Evolutionary conservation across 1,140 invertebrate species (phyloP), one percentile per base, ranked within the genome.

Genomic region (Caenorhabditis tropicalis): DNA sequence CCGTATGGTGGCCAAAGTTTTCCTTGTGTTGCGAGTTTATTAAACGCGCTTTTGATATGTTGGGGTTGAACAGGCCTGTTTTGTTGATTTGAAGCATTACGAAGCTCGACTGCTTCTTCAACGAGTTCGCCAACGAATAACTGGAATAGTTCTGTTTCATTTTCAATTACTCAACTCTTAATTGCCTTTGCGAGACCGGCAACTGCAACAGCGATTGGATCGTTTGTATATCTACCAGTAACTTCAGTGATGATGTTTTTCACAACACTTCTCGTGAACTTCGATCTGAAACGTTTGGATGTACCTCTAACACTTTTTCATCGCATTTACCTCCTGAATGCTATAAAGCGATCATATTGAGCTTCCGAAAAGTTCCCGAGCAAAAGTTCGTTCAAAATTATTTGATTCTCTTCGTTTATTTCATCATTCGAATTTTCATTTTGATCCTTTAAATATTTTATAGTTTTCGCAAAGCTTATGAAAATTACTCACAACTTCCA

Each of bases 61-160:
- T 85, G 60, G 7, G 84, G 84, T 48, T 85, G 85, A 21, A 85
- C 24, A 5, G 84, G 84, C 19, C 51, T 56, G 24, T 29, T 46
- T 27, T 21, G n/a, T 21, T 85, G 81, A 19, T 79, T 56, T 39
- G 36, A 43, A 5, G n/a, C 29, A 27, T 82, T 33, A n/a, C 83
- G 84, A 2, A 85, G 3, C 24, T 85, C 84, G 46, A 85, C 36
- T 6, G 84, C 84, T 53, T 85, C 79, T 56, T 85, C 84, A 6
- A 85, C 84, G 9, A 85, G 16, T 39, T 85, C 84, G 24, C 84
- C 84, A 29, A 70, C 60, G 31, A 85, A 85, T 24, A 85, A 27
- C 84, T 85, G 24, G 2, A 58, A 74, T 1, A 58, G 49, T 31
- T 12, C 7, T 16, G 1, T 27, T 31, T 12, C 7, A 39, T 10